These are phyloP conservation scores for Stenurella melanura DNA, from an alignment of 2,888 invertebrate species.

Conservation along the genomic window DNA sequence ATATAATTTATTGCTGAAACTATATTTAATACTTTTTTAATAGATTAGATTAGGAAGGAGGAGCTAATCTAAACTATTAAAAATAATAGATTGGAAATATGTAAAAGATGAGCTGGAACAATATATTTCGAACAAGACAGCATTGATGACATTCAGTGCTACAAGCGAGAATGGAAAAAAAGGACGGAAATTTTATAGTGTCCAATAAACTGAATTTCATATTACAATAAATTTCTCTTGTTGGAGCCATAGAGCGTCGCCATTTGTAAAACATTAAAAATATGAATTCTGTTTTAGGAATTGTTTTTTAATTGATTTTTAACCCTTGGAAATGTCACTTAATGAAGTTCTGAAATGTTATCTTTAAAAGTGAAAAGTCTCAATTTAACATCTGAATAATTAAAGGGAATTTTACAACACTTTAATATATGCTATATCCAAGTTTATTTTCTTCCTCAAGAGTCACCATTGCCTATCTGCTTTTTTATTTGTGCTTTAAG, in stretches of 20 bases:
- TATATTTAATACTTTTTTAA: no score
- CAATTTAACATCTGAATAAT: neutral
- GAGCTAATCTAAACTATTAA: no score
- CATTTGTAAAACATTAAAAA: neutral
- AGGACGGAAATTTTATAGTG: no score
- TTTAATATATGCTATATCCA: neutral
- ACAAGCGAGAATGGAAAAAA: no score
- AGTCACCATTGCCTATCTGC: slow-evolving; percentile 30
- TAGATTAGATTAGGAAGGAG: no score
- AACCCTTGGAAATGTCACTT: neutral
- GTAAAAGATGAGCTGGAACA: no score
- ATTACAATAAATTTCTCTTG: neutral
- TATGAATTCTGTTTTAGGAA: neutral
- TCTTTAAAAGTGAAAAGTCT: neutral
- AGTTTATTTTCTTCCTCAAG: slow-evolving; percentile 16
- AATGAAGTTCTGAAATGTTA: neutral
- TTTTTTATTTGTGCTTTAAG: slow-evolving; percentile 30
- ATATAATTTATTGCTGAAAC: no score
- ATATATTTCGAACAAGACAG: no score
- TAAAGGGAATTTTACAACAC: no score
- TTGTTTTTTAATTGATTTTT: neutral
- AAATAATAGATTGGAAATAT: no score
- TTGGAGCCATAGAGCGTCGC: neutral
- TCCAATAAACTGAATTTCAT: neutral
- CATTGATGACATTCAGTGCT: no score